Evolutionary conservation across 2,797 vertebrate genomes (phyloP).

Genomic region (Coregonus sp.): DNA sequence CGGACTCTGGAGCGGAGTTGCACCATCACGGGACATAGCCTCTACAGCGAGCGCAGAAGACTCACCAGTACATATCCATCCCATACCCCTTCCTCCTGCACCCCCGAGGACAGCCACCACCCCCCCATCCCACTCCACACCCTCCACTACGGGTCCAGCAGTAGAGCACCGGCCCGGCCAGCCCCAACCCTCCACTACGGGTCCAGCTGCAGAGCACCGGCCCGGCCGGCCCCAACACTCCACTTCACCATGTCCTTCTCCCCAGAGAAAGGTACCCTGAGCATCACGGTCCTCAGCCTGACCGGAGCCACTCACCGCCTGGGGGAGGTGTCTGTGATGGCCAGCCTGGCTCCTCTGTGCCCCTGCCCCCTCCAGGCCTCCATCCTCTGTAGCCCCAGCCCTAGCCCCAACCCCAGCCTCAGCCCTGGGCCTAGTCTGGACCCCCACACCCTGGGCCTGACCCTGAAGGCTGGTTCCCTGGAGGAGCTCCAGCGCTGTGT

Average conservation of each 20-base stretch:
- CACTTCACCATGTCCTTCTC: constrained; percentile 76
- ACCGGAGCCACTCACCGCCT: constrained; percentile 58
- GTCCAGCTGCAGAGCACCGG: constrained; percentile 48
- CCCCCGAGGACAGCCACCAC: constrained; percentile 46
- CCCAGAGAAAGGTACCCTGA: constrained; percentile 62
- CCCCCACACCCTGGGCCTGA: constrained; percentile 53
- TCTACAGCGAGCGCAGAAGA: constrained; percentile 57
- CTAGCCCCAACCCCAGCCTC: constrained; percentile 36
- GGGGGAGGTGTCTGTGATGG: constrained; percentile 69
- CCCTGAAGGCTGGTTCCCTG: constrained; percentile 64
- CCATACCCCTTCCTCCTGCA: constrained; percentile 21
- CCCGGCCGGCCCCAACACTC: constrained; percentile 63
- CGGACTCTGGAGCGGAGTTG: constrained; percentile 67
- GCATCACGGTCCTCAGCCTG: constrained; percentile 66
- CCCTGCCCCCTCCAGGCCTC: constrained; percentile 59
- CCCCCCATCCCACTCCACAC: constrained; percentile 54
- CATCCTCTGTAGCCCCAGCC: constrained; percentile 44
- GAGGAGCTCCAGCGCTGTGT: constrained; percentile 68
- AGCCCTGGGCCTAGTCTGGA: constrained; percentile 51
- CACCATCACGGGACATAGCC: constrained; percentile 61
- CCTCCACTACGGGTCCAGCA: constrained; percentile 61
- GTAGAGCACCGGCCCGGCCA: constrained; percentile 29
- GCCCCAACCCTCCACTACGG: constrained; percentile 62
- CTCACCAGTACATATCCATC: constrained; percentile 42
- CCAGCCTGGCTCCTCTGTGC: constrained; percentile 71